phyloP scores from a whole-genome alignment of 2,797 vertebrate species.

The Crotalus adamanteus region DNA sequence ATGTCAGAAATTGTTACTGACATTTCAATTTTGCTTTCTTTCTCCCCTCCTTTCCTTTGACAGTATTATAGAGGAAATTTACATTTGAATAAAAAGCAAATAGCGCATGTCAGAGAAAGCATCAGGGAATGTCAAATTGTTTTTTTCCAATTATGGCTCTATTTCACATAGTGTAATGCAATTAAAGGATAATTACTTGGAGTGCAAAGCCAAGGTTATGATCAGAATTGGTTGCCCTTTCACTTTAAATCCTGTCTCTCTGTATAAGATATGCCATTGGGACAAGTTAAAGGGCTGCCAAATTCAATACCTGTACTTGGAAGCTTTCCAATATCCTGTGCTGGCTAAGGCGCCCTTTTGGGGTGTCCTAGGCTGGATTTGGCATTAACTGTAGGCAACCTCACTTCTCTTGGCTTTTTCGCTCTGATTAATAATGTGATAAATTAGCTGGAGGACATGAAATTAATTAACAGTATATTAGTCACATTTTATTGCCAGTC shows the following conservation, averaged over 20 bases:
- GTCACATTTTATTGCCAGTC: slow-evolving; percentile 59
- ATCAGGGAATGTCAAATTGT: slow-evolving; percentile 71
- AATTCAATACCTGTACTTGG: slow-evolving; percentile 59
- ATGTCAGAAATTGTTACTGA: slow-evolving; percentile 92
- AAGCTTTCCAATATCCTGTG: slow-evolving; percentile 45
- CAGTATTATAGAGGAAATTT: slow-evolving; percentile 71
- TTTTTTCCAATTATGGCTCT: slow-evolving; percentile 76
- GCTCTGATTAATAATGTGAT: slow-evolving; percentile 56
- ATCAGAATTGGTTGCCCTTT: slow-evolving; percentile 76
- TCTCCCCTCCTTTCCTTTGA: slow-evolving; percentile 75
- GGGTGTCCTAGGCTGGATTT: slow-evolving; percentile 19
- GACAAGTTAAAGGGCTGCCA: slow-evolving; percentile 58
- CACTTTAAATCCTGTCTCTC: slow-evolving; percentile 67
- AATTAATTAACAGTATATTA: slow-evolving; percentile 64
- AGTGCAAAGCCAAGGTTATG: slow-evolving; percentile 75
- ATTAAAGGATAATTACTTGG: slow-evolving; percentile 80
- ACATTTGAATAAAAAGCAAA: slow-evolving; percentile 82
- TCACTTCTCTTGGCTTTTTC: slow-evolving; percentile 45
- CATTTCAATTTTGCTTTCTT: slow-evolving; percentile 87
- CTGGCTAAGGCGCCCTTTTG: slow-evolving; percentile 28
- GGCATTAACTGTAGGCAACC: slow-evolving; percentile 45
- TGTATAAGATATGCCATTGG: slow-evolving; percentile 68
- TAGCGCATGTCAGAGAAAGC: slow-evolving; percentile 67
- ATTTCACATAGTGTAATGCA: slow-evolving; percentile 79
- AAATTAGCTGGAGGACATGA: slow-evolving; percentile 60